Percentiles rank a stretch among this genome's conserved stretches.
These are phyloP conservation scores for Metacarcinus magister DNA, from an alignment of 2,888 invertebrate genomes.

Conservation along the genomic window DNA sequence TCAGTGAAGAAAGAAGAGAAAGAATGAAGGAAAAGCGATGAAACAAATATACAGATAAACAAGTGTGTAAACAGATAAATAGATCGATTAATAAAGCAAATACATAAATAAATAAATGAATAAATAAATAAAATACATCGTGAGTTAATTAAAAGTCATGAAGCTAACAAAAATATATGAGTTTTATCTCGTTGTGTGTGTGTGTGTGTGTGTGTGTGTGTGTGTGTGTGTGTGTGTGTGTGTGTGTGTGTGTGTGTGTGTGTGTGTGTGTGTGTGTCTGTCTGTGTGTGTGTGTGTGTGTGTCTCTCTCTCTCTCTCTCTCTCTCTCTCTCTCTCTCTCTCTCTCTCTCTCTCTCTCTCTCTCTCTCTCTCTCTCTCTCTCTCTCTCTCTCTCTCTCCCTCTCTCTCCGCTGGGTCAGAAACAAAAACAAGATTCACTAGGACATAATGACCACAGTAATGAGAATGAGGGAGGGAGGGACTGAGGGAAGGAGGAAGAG, in stretches of 20 bases:
- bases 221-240: too few species aligned
- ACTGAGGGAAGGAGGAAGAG: not conserved
- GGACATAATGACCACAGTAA: slow-evolving; percentile 41
- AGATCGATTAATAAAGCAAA: not conserved
- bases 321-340: slow-evolving; percentile 53
- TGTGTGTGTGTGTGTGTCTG: too few species aligned
- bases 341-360: slow-evolving; percentile 65
- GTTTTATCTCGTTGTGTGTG: not conserved
- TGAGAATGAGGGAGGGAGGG: slow-evolving; percentile 30
- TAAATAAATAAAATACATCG: not conserved
- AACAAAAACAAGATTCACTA: slow-evolving; percentile 31
- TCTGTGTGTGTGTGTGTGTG: too few species aligned
- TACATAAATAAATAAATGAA: not conserved
- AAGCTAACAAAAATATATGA: not conserved
- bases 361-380: slow-evolving; percentile 60
- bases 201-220: too few species aligned
- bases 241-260: too few species aligned
- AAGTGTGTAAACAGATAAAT: not conserved
- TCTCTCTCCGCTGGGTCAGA: not conserved
- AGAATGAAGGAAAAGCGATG: not conserved
- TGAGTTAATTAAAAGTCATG: not conserved
- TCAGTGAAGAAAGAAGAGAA: not conserved
- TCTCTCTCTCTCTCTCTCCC: slow-evolving; percentile 46
- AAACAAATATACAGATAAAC: not conserved
- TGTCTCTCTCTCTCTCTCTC: not conserved